Evolutionary conservation across 1,140 invertebrate species (phyloP), one percentile per base, ranked within the genome.

Genomic region (Mizuhopecten yessoensis): DNA sequence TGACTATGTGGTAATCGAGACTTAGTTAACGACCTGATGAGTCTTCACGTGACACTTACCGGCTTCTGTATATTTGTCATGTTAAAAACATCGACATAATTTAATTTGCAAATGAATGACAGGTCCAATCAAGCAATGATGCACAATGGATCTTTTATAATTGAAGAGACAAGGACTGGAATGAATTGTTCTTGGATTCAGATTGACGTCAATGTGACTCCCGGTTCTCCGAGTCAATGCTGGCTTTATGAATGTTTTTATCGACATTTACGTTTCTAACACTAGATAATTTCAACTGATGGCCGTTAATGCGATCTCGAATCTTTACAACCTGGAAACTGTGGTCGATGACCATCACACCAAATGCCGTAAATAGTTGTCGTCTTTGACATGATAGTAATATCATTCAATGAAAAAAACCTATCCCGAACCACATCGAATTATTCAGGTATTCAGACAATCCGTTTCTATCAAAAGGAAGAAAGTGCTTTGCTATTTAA

Each of bases 191-290:
- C 13, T 20, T 2, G 45, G 20, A 20, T 49, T 49, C 20, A n/a
- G 45, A 49, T 49, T 49, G 10, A 49, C 45, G 45, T 49, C 20
- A 49, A 17, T 49, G 45, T 20, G 2, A 15, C 45, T 49, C 20
- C 57, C 57, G 57, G 57, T 3, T 75, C 57, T 29, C 57, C 17
- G 57, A 75, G 23, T 75, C 57, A 29, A 75, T 29, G 57, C 45
- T 20, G 45, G 45, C 2, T 49, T n/a, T n/a, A 75, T 75, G 29
- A 75, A 9, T 13, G 57, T 7, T n/a, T 23, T n/a, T n/a, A 29
- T 75, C 29, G 57, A 75, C 57, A 75, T 75, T 75, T 75, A 75
- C 57, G 57, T n/a, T 75, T 75, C 57, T 75, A 75, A 29, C 3
- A 75, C n/a, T 75, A 75, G 57, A 75, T 75, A 29, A 75, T 29